Conservation (phyloP, 2,888 invertebrate genomes). For the Platycheirus rosarum region DNA sequence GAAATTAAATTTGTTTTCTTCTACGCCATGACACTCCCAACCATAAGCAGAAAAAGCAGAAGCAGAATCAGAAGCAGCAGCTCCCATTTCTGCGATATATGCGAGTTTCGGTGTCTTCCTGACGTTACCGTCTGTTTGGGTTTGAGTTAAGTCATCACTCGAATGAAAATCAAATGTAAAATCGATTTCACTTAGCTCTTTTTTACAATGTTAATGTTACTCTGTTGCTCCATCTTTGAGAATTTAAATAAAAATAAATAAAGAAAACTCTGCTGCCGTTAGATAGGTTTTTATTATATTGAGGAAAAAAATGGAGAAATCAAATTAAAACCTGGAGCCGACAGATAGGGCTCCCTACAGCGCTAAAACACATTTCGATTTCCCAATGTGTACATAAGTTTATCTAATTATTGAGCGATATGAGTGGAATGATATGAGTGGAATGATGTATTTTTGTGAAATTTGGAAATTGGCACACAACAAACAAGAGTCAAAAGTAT, state of each 20-base stretch:
- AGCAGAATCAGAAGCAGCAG: constrained; percentile 1
- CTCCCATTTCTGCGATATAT: constrained; percentile 23
- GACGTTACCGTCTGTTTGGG: not conserved
- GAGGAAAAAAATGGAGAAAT: constrained; percentile 36
- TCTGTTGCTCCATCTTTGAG: constrained; percentile 36
- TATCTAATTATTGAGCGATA: constrained; percentile 66
- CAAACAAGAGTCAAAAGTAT: constrained; percentile 44
- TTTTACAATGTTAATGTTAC: too few species aligned
- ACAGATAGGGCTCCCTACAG: constrained; percentile 5
- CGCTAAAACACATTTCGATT: constrained; percentile 40
- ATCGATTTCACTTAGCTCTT: constrained; percentile 72
- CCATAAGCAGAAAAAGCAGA: too few species aligned
- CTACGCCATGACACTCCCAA: constrained; percentile 64
- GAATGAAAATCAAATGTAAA: constrained; percentile 68
- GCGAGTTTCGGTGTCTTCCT: not conserved
- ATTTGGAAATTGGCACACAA: constrained; percentile 49
- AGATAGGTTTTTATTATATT: constrained; percentile 19
- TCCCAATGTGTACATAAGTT: constrained; percentile 51
- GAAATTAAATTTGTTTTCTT: constrained; percentile 72
- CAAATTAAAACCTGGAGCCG: constrained; percentile 57
- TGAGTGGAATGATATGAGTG: constrained; percentile 36
- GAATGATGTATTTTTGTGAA: constrained; percentile 43
- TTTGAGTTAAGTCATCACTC: constrained; percentile 9
- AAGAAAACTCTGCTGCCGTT: constrained; percentile 18
- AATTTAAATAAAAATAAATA: constrained; percentile 32